A percentile compares a stretch with the other conserved stretches of the same genome.
Evolutionary conservation across 2,888 invertebrate species (phyloP).

Genomic region (Dicranocentrus wangi): DNA sequence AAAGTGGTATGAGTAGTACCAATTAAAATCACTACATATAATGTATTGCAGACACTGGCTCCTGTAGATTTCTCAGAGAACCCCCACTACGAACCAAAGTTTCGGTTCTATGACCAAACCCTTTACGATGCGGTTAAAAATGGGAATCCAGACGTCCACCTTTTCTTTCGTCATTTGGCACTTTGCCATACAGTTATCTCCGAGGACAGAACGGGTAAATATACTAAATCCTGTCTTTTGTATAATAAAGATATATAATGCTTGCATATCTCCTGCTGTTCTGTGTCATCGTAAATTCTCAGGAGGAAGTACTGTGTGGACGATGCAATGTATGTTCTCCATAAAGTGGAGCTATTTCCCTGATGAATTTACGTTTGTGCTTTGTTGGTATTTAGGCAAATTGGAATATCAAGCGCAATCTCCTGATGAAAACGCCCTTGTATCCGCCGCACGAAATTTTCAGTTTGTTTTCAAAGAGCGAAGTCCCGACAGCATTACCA

Average conservation of each 20-base stretch:
- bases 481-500: constrained; percentile 93
- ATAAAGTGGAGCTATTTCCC: not conserved
- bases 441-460: constrained; percentile 98
- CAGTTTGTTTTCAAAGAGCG: constrained; percentile 97
- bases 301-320: constrained; percentile 6
- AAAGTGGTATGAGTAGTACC: too few relatives aligned
- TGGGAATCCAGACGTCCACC: constrained; percentile 84
- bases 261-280: constrained; percentile 5
- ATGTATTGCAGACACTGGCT: constrained; percentile 80
- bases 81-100: constrained; percentile 90
- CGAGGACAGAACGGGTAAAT: constrained; percentile 85
- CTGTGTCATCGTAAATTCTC: not conserved
- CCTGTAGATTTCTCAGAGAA: constrained; percentile 96
- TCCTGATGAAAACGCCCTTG: constrained; percentile 97
- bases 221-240: too few relatives aligned
- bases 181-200: constrained; percentile 99
- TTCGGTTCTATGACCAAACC: constrained; percentile 93
- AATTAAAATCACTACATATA: too few relatives aligned
- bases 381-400: too few relatives aligned
- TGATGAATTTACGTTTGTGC: not conserved
- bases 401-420: constrained; percentile 95
- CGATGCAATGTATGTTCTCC: not conserved
- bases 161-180: constrained; percentile 93
- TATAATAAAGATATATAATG: too few relatives aligned
- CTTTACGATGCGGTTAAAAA: constrained; percentile 87